These are phyloP conservation scores for Rhagophthalmus giganteus DNA, from an alignment of 2,888 invertebrate genomes.

Conservation along the genomic window DNA sequence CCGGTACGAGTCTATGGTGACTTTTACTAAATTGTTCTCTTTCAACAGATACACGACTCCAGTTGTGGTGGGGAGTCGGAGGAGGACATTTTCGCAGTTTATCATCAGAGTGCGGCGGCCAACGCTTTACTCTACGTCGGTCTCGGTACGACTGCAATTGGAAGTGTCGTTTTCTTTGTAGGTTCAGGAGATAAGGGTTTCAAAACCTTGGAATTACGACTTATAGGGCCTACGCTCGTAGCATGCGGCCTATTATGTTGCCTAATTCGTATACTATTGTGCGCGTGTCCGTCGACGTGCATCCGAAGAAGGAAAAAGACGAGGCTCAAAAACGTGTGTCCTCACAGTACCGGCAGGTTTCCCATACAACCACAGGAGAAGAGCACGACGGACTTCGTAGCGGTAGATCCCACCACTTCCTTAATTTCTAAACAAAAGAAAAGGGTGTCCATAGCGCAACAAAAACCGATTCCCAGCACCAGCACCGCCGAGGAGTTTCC, in stretches of 20 bases:
- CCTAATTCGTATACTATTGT: conserved; percentile 79
- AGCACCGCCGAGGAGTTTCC: conserved; percentile 49
- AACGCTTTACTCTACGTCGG: conserved; percentile 84
- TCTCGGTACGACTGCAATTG: conserved; percentile 79
- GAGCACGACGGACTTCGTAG: conserved; percentile 43
- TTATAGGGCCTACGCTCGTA: conserved; percentile 76
- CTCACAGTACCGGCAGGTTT: conserved; percentile 51
- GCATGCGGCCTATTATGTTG: conserved; percentile 81
- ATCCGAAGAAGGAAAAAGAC: conserved; percentile 69
- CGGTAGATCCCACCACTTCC: conserved; percentile 46
- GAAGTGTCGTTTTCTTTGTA: conserved; percentile 85
- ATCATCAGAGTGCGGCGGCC: conserved; percentile 78
- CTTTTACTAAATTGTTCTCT: not conserved
- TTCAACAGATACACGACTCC: conserved; percentile 78
- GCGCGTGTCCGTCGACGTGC: conserved; percentile 80
- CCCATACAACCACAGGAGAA: conserved; percentile 22
- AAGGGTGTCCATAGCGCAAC: conserved; percentile 56
- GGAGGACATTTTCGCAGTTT: conserved; percentile 68
- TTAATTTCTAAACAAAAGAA: conserved; percentile 47
- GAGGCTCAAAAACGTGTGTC: conserved; percentile 57
- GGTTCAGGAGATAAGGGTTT: conserved; percentile 88
- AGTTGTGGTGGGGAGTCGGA: conserved; percentile 72
- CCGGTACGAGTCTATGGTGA: no score
- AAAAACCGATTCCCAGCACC: conserved; percentile 52
- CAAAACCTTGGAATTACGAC: conserved; percentile 81